These are phyloP conservation scores for Paraescarpia echinospica DNA, from an alignment of 1,140 invertebrate genomes.

Conservation along the genomic window DNA sequence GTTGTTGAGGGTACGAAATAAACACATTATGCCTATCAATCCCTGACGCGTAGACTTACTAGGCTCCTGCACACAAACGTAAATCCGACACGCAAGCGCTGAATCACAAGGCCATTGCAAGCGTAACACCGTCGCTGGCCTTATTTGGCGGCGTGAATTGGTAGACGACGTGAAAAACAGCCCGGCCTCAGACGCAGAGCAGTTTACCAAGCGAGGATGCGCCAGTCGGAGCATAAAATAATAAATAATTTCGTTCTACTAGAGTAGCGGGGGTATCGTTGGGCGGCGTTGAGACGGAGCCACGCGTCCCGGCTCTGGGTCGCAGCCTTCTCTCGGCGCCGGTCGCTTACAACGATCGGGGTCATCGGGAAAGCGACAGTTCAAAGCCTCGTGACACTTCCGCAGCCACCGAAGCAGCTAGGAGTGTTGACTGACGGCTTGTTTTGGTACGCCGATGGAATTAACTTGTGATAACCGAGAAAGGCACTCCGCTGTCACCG, in stretches of 20 bases:
- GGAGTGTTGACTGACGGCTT: not conserved
- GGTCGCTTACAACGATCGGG: not conserved
- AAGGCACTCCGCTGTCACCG: not conserved
- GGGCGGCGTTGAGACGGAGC: not conserved
- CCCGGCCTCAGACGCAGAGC: not conserved
- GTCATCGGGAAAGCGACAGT: not conserved
- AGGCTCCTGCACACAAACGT: not conserved
- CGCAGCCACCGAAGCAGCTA: not conserved
- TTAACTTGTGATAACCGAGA: no score
- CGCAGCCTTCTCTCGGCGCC: no score
- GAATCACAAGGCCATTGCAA: not conserved
- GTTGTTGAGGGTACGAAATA: not conserved
- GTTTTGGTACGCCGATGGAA: not conserved
- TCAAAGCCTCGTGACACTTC: not conserved
- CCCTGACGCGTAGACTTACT: not conserved
- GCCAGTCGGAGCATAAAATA: no score
- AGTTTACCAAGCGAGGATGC: not conserved
- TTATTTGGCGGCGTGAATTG: not conserved
- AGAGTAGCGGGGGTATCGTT: not conserved
- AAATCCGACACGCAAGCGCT: not conserved
- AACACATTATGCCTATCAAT: not conserved
- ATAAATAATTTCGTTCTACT: no score
- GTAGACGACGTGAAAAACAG: not conserved
- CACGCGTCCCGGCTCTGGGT: not conserved
- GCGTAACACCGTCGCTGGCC: not conserved